These are phyloP conservation scores for Karalla daura DNA, from an alignment of 2,797 vertebrate species.

Conservation along the genomic window DNA sequence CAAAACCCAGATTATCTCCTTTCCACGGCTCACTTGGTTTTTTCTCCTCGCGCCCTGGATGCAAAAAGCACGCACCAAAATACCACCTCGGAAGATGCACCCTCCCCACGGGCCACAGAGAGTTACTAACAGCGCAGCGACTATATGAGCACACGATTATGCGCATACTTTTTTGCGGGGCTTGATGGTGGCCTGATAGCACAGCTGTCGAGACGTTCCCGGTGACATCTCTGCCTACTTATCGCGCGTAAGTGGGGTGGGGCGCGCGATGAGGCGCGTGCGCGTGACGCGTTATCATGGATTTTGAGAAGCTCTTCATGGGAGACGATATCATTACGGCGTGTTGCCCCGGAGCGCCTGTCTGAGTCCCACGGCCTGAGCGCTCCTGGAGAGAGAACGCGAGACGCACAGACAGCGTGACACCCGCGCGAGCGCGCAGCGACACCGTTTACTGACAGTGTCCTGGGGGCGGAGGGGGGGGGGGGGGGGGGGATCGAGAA, in stretches of 20 bases:
- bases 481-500: conserved; percentile 38
- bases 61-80: neutral
- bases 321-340: conserved; percentile 30
- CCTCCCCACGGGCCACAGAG: too few relatives aligned
- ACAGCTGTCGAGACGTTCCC: neutral
- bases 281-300: conserved; percentile 10
- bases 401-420: neutral
- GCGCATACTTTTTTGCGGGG: neutral
- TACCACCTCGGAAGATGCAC: neutral
- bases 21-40: neutral
- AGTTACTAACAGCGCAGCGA: neutral
- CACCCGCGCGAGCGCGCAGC: conserved; percentile 6
- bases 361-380: conserved; percentile 16
- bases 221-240: neutral
- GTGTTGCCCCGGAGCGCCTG: conserved; percentile 23
- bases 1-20: neutral
- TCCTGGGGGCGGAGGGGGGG: conserved; percentile 7
- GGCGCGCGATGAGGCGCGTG: neutral
- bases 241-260: conserved; percentile 1
- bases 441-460: conserved; percentile 30
- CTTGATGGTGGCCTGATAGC: neutral
- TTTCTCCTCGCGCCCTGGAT: neutral
- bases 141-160: neutral
- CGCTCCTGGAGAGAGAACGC: conserved; percentile 13
- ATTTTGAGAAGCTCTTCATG: conserved; percentile 17